Evolutionary conservation across 2,113 vertebrate genomes (phyloP), one percentile per base, ranked within the genome.

Genomic region (Callaeas wilsoni): DNA sequence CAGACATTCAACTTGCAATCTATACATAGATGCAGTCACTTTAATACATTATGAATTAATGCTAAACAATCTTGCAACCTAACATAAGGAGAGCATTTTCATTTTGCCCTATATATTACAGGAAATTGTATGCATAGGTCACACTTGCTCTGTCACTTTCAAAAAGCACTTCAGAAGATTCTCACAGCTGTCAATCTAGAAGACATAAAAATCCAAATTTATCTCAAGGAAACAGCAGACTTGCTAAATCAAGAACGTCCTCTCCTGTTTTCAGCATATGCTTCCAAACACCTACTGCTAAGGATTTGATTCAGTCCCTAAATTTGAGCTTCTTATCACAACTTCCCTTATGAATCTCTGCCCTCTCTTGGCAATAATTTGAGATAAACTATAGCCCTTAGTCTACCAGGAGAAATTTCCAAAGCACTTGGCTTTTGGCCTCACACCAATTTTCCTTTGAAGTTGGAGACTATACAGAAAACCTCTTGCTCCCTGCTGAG

Each of bases 401-500:
- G 26, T 55, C 78, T 68, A 70, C 1, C 17, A 23, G 73, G 46
- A 84, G 46, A 89, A 75, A 94, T 78, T 90, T 89, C 79, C 74
- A 77, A 93, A 95, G 52, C 65, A 87, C 81, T 96, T 87, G 87
- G 70, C 63, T 80, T 95, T 97, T 93, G 89, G 84, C 84, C 87
- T 94, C 84, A 92, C 83, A 95, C 50, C 78, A 94, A 52, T 68
- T 87, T 82, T 93, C 76, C 65, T 96, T 94, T 95, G 91, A 96
- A 93, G 86, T 57, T 89, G 55, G 27, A 93, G 55, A 56, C 59
- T 62, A 57, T 83, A 84, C 44, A 79, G 91, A 94, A 95, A 94
- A 96, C 52, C 3, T 88, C 85, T 91, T 80, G 47, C 81, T 81
- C 67, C 94, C 91, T 37, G 55, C 79, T 67, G 84, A 84, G 95